These are phyloP conservation scores for Prochilodus magdalenae DNA, from an alignment of 2,113 vertebrate genomes.

Conservation along the genomic window DNA sequence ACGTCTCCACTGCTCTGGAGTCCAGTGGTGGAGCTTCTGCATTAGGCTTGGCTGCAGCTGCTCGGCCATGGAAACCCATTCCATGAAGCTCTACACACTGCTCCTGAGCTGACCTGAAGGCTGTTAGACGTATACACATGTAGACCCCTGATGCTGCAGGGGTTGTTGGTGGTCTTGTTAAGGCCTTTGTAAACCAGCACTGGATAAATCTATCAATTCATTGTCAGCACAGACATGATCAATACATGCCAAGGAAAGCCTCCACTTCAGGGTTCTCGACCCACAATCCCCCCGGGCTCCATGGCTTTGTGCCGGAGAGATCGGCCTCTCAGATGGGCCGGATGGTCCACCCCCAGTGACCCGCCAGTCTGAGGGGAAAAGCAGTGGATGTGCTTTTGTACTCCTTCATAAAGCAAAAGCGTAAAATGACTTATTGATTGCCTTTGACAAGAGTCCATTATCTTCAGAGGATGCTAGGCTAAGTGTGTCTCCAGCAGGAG, in stretches of 20 bases:
- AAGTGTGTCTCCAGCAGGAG: conserved; percentile 36
- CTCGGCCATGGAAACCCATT: too few species aligned
- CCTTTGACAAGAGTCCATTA: conserved; percentile 39
- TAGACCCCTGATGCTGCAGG: too few species aligned
- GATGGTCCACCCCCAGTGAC: not conserved
- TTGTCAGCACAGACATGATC: not conserved
- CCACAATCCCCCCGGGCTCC: too few species aligned
- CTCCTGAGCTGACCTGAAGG: too few species aligned
- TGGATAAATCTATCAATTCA: too few species aligned
- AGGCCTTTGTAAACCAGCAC: too few species aligned
- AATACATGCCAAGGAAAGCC: not conserved
- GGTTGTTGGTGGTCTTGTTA: too few species aligned
- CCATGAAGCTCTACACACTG: too few species aligned
- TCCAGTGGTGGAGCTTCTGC: too few species aligned
- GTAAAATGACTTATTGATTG: conserved; percentile 44
- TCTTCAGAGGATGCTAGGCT: conserved; percentile 1
- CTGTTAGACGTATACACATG: too few species aligned
- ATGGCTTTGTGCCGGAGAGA: not conserved
- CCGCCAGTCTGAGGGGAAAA: conserved; percentile 8
- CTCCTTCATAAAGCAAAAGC: not conserved
- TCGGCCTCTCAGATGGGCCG: not conserved
- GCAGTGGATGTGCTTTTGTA: conserved; percentile 21
- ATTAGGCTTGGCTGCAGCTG: too few species aligned
- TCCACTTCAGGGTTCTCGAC: not conserved
- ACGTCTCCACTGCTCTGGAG: too few species aligned